A percentile compares a stretch with the other conserved stretches of the same genome.
phyloP scores from a whole-genome alignment of 2,113 vertebrate genomes.

The Macquaria australasica region DNA sequence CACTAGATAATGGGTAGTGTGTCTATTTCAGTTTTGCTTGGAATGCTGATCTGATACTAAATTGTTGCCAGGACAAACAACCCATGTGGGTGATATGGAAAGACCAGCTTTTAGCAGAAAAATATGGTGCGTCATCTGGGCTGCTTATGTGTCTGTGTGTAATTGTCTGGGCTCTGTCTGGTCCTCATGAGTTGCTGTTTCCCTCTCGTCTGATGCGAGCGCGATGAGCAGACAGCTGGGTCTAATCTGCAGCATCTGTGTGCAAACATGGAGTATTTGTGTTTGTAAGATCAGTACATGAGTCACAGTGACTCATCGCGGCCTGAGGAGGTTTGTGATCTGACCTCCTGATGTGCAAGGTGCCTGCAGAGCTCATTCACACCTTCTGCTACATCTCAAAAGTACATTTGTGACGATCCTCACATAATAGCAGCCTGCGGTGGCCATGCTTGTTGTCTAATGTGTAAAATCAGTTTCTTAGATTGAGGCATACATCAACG shows the following conservation, averaged over 20 bases:
- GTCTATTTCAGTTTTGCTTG: conserved; percentile 43
- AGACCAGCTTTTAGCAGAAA: conserved; percentile 33
- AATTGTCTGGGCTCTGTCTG: conserved; percentile 58
- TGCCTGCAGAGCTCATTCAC: conserved; percentile 48
- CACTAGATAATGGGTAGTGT: conserved; percentile 1
- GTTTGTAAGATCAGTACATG: conserved; percentile 37
- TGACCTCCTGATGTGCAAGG: conserved; percentile 6
- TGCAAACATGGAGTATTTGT: conserved; percentile 39
- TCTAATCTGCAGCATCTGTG: conserved; percentile 77
- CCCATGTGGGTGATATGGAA: conserved; percentile 22
- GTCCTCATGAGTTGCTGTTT: conserved; percentile 41
- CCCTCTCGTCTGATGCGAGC: conserved; percentile 57
- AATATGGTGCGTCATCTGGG: conserved; percentile 50
- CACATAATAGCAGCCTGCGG: not conserved
- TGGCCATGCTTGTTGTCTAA: not conserved
- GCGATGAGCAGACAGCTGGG: conserved; percentile 66
- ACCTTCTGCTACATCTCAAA: not conserved
- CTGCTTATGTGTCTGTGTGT: conserved; percentile 33
- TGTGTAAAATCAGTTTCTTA: conserved; percentile 2
- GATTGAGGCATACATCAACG: conserved; percentile 36
- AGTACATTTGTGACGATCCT: not conserved
- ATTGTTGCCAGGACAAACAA: conserved; percentile 13
- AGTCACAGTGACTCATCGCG: conserved; percentile 67
- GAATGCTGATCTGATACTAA: conserved; percentile 20
- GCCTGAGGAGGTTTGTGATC: conserved; percentile 21